Base-by-base conservation (phyloP, 2,113 vertebrate species). In the Rynchops niger region DNA sequence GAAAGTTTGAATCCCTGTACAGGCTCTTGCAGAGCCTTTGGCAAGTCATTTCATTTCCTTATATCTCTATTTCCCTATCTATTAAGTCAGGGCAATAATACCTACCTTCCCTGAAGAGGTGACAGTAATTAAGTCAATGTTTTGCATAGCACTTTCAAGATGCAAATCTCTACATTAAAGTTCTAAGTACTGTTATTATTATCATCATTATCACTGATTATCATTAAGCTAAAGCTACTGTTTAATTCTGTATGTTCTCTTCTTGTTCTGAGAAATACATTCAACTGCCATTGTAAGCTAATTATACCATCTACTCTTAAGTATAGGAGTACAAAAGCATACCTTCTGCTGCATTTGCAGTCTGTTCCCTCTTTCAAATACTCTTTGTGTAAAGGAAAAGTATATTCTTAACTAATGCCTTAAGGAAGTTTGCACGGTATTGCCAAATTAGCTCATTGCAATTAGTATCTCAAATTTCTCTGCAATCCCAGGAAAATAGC, bases 111-210 rank as follows among this genome's bases (percentile, higher is more conserved):
- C 95, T 11, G 45, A 91, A 97, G 97, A 96, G 81, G 96, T 96
- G 94, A 96, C 94, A 97, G 94, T 96, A 97, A 97, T 97, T 96
- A 97, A 97, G 95, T 97, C 96, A 97, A 88, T 96, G 97, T 96
- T 97, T 97, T 97, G 96, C 95, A 95, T 97, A 96, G 84, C 86
- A 94, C 81, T 97, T 96, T 94, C 84, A 94, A 96, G 95, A 97
- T 97, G 96, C 93, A 97, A 97, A 96, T 96, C 83, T 91, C 94
- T 96, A 73, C 93, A 94, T 95, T 97, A 90, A 97, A 94, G 89
- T 92, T 96, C 93, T 96, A 97, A 95, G 87, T 95, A 86, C 90
- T 92, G 70, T 94, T 93, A 93, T 93, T 94, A 94, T 97, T 95
- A 91, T 94, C 91, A 91, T 97, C 89, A 95, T 96, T 96, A 96